Evolutionary conservation across 2,113 vertebrate species (phyloP), one percentile per base, ranked within the genome.

Genomic region (Halichoerus grypus): DNA sequence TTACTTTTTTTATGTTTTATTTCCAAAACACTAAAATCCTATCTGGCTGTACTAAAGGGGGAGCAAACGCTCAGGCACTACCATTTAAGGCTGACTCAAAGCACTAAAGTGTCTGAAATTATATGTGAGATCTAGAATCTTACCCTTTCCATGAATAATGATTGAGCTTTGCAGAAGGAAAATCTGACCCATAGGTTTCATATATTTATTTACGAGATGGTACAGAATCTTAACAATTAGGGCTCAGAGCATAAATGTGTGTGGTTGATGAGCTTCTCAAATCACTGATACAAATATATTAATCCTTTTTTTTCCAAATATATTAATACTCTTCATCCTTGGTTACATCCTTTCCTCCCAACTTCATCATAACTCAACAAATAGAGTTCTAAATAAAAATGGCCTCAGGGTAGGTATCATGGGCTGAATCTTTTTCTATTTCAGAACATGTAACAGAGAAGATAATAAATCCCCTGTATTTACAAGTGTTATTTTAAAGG

Each of bases 1-100:
- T 94, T 95, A 98, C 61, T 57, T 97, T 83, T 67, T 96, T 98
- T 28, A 97, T 98, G 57, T 93, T 92, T 97, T 95, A 85, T 97
- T 96, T 88, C 72, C 69, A 63, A 97, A 91, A 97, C 1, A 55
- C 36, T 94, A 91, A 95, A 96, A 90, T 61, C 36, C 28, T 92
- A 84, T 28, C 79, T 94, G n/a, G 26, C 31, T 93, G 19, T 87
- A 94, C 95, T 97, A 96, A 97, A 94, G 88, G 53, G 46, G 65
- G 42, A 88, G 2, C 33, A 51, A n/a, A 80, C 61, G 91, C 90
- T 89, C 81, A 83, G 83, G 39, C 7, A 26, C 69, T 96, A 69
- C 67, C 51, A 55, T 91, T 92, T 83, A 84, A 81, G n/a, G 21
- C 86, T 96, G 90, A 96, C 77, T 95, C 94, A 95, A 59, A 89